Evolutionary conservation across 23 tunicate genomes (phyloP), one percentile per base, ranked within the genome.

Genomic region (Styela plicata): DNA sequence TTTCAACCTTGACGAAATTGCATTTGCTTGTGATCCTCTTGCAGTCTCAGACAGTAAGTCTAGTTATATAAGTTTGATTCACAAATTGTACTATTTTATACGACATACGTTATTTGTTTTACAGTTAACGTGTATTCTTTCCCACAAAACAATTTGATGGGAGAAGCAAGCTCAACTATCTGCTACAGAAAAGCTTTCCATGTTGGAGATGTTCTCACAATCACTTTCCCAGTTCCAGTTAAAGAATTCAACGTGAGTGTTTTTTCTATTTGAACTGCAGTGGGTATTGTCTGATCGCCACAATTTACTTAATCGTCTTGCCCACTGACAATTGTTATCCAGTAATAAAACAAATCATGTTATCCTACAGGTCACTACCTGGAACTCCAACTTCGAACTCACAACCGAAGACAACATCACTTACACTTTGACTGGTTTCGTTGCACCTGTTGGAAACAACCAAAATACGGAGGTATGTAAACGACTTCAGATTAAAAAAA

Each of bases 91-190:
- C 13, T 5, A 44, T 44, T 5, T 44, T 44, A 44, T 5, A 5
- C 7, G 10, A 5, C 10, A 5, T 7, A 10, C 70, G 64, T 18
- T 18, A 24, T 27, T 27, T 7, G 3, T 71, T 76, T 76, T 44
- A 5, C 44, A 76, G 81, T 76, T 19, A 76, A 52, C 37, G 81
- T 76, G 0, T 76, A 76, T 26, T 76, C 81, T 36, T 76, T 76
- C 81, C 81, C 81, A 7, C 81, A 76, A 76, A 76, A 76, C 66
- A 76, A 36, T 26, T 53, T 76, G 81, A 53, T 21, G 81, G 24
- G 37, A 53, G 53, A 36, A 26, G 81, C 81, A 10, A 36, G 64
- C 28, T 76, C 81, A 1, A 44, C 64, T 16, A 57, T 76, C 18
- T 76, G 27, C 81, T 76, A 44, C 66, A 36, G 81, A 44, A 53